These are phyloP conservation scores for Psilopsiagon aymara DNA, from an alignment of 2,113 vertebrate genomes.

Conservation along the genomic window DNA sequence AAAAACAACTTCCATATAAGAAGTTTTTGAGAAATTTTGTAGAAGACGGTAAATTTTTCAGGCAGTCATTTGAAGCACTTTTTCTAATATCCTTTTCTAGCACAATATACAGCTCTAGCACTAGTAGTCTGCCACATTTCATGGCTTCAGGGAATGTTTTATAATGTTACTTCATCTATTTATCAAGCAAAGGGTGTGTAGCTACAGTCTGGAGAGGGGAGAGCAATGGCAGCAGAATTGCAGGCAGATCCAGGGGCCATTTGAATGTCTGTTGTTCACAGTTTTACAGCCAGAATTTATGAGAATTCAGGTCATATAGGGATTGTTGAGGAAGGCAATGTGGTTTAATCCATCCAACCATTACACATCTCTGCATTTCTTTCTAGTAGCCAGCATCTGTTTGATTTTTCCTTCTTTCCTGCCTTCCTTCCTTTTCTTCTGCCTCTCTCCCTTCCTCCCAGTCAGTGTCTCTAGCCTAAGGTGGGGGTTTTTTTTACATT, in stretches of 20 bases:
- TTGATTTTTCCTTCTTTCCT: neutral
- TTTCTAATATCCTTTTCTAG: neutral
- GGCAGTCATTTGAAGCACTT: neutral
- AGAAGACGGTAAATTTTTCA: neutral
- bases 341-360: neutral
- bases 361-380: neutral
- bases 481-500: neutral
- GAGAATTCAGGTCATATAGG: constrained; percentile 13
- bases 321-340: neutral
- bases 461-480: neutral
- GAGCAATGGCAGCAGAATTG: neutral
- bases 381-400: neutral
- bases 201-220: neutral
- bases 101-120: neutral
- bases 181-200: constrained; percentile 14
- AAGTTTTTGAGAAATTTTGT: neutral
- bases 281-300: constrained; percentile 32
- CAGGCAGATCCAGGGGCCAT: neutral
- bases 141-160: neutral
- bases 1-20: neutral
- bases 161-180: constrained; percentile 18
- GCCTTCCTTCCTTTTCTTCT: neutral
- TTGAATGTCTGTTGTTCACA: neutral
- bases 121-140: neutral
- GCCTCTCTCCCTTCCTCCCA: neutral